These are phyloP conservation scores for Pollachius pollachius DNA, from an alignment of 2,113 vertebrate genomes.

Conservation along the genomic window DNA sequence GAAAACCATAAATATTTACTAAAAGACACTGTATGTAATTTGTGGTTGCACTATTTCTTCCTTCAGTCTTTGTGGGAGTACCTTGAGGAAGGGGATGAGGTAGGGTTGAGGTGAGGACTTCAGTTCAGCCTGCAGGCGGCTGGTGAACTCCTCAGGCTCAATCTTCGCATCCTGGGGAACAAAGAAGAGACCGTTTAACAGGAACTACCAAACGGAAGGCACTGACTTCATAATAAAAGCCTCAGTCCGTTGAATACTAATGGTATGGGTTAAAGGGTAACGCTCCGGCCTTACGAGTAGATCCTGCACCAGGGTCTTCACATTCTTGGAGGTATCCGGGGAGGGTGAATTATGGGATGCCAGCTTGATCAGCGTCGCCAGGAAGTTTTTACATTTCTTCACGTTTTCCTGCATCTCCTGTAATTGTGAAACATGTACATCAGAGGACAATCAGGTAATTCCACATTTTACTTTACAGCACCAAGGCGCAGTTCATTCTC, in stretches of 20 bases:
- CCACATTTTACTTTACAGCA: too few relatives aligned
- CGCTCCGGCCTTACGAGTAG: slow-evolving; percentile 73
- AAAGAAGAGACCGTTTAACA: not conserved
- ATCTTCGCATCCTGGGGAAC: slow-evolving; percentile 83
- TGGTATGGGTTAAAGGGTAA: too few relatives aligned
- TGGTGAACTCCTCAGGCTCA: slow-evolving; percentile 87
- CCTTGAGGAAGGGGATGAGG: slow-evolving; percentile 89
- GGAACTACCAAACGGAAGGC: not conserved
- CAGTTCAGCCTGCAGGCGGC: slow-evolving; percentile 81
- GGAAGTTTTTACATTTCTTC: slow-evolving; percentile 89
- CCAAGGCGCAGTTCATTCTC: too few relatives aligned
- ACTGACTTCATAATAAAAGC: not conserved
- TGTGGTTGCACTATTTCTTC: too few relatives aligned
- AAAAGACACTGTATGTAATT: too few relatives aligned
- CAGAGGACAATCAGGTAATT: not conserved
- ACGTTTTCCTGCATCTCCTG: slow-evolving; percentile 90
- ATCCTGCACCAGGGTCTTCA: slow-evolving; percentile 86
- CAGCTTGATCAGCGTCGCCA: slow-evolving; percentile 85
- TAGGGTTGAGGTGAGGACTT: slow-evolving; percentile 90
- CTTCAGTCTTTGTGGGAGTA: not conserved
- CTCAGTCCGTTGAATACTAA: not conserved
- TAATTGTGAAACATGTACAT: slow-evolving; percentile 5
- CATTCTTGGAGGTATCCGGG: slow-evolving; percentile 84
- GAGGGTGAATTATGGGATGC: slow-evolving; percentile 84
- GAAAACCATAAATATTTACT: too few relatives aligned